These are phyloP conservation scores for Xyrauchen texanus DNA, from an alignment of 2,113 vertebrate species.

Conservation along the genomic window DNA sequence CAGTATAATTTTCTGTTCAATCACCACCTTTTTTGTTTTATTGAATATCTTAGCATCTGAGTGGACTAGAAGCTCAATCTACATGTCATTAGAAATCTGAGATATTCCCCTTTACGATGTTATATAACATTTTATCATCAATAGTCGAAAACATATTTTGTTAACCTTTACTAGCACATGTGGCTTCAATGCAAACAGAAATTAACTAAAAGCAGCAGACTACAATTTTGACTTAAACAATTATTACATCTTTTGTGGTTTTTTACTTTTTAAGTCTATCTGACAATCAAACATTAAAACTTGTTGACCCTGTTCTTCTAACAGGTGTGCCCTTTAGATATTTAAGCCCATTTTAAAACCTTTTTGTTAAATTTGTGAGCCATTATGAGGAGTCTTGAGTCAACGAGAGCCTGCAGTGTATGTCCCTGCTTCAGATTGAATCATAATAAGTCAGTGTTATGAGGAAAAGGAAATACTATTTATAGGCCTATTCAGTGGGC, in stretches of 20 bases:
- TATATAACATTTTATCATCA: too few relatives aligned
- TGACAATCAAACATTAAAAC: slow-evolving; percentile 3
- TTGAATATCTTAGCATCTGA: too few relatives aligned
- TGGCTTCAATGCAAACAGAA: too few relatives aligned
- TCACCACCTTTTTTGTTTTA: too few relatives aligned
- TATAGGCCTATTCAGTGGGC: slow-evolving; percentile 36
- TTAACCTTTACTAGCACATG: too few relatives aligned
- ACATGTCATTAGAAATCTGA: too few relatives aligned
- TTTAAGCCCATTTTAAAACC: neutral
- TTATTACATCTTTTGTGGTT: neutral
- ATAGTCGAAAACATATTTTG: too few relatives aligned
- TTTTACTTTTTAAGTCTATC: neutral
- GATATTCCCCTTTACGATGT: too few relatives aligned
- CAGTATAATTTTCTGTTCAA: too few relatives aligned
- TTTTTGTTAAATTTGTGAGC: slow-evolving; percentile 1
- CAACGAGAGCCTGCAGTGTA: slow-evolving; percentile 41
- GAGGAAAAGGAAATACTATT: slow-evolving; percentile 45
- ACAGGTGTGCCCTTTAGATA: neutral
- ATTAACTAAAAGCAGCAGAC: too few relatives aligned
- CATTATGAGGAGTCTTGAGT: slow-evolving; percentile 14
- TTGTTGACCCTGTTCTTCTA: slow-evolving; percentile 2
- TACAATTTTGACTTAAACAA: neutral
- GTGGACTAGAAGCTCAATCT: too few relatives aligned
- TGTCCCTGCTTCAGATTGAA: slow-evolving; percentile 29
- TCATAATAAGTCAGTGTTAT: slow-evolving; percentile 48